These are phyloP conservation scores for Steatocranus sp. DNA, from an alignment of 2,797 vertebrate species.

Conservation along the genomic window DNA sequence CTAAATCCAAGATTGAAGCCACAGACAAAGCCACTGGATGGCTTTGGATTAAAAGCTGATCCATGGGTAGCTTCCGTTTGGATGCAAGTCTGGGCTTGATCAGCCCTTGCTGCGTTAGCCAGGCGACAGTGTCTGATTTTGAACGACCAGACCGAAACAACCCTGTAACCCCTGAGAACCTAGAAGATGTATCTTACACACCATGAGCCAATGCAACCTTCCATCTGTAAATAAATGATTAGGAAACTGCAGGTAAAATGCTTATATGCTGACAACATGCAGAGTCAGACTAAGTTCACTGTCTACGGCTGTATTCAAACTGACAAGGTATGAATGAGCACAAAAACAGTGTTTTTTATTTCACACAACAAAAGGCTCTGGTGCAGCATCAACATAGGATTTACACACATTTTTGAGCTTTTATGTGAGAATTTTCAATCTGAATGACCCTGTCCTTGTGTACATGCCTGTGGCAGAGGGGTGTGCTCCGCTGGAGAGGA, in stretches of 20 bases:
- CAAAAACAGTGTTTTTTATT: not conserved
- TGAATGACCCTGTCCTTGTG: not conserved
- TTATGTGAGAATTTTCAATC: not conserved
- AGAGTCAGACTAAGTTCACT: slow-evolving; percentile 9
- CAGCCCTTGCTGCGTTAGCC: not conserved
- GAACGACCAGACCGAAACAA: not conserved
- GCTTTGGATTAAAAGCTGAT: not conserved
- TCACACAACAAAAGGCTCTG: not conserved
- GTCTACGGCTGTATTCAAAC: not conserved
- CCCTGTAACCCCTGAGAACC: not conserved
- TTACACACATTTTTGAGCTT: not conserved
- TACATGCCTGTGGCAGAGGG: not conserved
- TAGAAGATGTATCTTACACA: not conserved
- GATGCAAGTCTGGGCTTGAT: not conserved
- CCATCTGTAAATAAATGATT: slow-evolving; percentile 13
- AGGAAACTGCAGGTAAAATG: slow-evolving; percentile 3
- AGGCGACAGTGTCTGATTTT: not conserved
- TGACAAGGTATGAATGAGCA: not conserved
- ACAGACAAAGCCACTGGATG: not conserved
- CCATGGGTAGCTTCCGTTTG: not conserved
- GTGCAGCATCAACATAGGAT: not conserved
- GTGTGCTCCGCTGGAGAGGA: not conserved
- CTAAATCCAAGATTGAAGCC: not conserved
- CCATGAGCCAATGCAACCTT: not conserved
- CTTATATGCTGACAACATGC: not conserved